Evolutionary conservation across 1,140 invertebrate species (phyloP).

Genomic region (Procambarus virginalis): DNA sequence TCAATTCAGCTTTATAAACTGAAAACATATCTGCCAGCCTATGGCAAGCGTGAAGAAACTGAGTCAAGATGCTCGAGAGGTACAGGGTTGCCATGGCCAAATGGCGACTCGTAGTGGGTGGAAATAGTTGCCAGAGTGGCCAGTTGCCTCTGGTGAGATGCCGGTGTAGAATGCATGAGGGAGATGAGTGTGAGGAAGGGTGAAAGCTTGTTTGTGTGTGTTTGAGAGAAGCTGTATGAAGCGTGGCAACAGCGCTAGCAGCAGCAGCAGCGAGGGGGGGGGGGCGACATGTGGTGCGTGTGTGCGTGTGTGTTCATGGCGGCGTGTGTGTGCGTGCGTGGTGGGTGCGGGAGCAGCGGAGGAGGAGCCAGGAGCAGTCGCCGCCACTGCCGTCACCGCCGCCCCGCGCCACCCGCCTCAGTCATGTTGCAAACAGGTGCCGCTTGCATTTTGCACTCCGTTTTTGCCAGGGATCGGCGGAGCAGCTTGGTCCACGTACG

Average conservation of each 20-base stretch:
- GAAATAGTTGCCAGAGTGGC: background rate
- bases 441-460: conserved; percentile 68
- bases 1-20: no score
- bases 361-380: conserved; percentile 64
- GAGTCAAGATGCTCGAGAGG: background rate
- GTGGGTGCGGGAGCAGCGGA: conserved; percentile 54
- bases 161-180: background rate
- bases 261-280: background rate
- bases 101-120: background rate
- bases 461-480: conserved; percentile 65
- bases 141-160: background rate
- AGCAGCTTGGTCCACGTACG: conserved; percentile 55
- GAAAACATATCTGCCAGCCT: background rate
- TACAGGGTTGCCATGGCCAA: background rate
- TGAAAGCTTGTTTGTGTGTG: background rate
- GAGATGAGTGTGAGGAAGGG: background rate
- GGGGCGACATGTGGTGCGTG: conserved; percentile 39
- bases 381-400: conserved; percentile 60
- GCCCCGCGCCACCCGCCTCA: conserved; percentile 62
- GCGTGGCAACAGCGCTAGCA: background rate
- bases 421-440: conserved; percentile 69
- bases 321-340: conserved; percentile 57
- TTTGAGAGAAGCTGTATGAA: background rate
- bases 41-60: background rate
- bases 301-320: conserved; percentile 52